These are phyloP conservation scores for Gobio gobio DNA, from an alignment of 2,113 vertebrate genomes.

Conservation along the genomic window DNA sequence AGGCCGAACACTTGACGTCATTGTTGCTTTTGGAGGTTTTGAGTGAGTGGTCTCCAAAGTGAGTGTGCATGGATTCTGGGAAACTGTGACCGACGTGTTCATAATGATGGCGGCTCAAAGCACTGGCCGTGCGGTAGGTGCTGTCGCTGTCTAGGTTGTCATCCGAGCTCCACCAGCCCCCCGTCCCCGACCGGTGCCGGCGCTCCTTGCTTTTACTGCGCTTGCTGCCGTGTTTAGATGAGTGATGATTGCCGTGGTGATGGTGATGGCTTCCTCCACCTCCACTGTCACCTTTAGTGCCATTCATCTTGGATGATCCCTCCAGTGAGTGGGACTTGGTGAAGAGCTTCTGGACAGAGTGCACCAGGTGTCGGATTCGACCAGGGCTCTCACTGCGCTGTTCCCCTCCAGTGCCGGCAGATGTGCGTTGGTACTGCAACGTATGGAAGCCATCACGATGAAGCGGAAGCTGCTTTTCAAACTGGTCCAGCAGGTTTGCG, in stretches of 20 bases:
- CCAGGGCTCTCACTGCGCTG: slow-evolving; percentile 96
- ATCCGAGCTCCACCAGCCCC: slow-evolving; percentile 98
- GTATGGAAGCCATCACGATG: slow-evolving; percentile 98
- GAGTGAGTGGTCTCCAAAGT: slow-evolving; percentile 92
- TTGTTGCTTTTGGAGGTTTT: slow-evolving; percentile 97
- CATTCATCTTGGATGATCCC: slow-evolving; percentile 93
- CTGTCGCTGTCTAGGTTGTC: slow-evolving; percentile 98
- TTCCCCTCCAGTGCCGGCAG: slow-evolving; percentile 77
- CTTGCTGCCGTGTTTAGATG: slow-evolving; percentile 88
- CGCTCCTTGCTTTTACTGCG: slow-evolving; percentile 95
- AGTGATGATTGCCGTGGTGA: slow-evolving; percentile 84
- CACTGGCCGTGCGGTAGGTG: slow-evolving; percentile 90
- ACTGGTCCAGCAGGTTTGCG: slow-evolving; percentile 93
- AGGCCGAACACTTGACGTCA: slow-evolving; percentile 95
- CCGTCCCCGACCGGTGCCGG: slow-evolving; percentile 82
- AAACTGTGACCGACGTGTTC: slow-evolving; percentile 88
- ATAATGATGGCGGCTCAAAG: slow-evolving; percentile 84
- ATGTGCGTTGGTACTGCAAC: slow-evolving; percentile 94
- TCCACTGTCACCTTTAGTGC: slow-evolving; percentile 86
- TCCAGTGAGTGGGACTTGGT: slow-evolving; percentile 98
- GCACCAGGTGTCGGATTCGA: slow-evolving; percentile 95
- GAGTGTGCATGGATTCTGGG: slow-evolving; percentile 86
- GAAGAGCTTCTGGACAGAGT: slow-evolving; percentile 99
- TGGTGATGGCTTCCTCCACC: slow-evolving; percentile 74
- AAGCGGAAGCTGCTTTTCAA: slow-evolving; percentile 95